Evolutionary conservation across 2,888 invertebrate genomes (phyloP), one percentile per base, ranked within the genome.

Genomic region (Athripsodes cinereus): DNA sequence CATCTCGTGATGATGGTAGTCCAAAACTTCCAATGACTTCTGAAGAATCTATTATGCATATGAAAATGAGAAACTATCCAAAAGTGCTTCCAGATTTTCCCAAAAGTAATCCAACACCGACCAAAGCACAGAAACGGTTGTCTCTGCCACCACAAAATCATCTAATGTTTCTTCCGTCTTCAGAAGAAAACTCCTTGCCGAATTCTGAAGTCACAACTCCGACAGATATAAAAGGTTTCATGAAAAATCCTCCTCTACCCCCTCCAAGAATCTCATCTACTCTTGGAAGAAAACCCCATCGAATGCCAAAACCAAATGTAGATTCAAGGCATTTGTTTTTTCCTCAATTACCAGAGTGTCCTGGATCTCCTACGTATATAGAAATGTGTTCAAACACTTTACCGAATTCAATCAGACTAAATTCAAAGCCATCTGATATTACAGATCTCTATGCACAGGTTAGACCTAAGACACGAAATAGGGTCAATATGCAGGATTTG

Each of bases 1-100:
- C 91, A 0, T 86, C 85, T 51, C 77, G 84, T 57, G 87, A 85
- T 62, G 83, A 87, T 55, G 71, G 69, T 1, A 54, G 65, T 18
- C 67, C 70, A 16, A 63, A 70, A 57, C 66, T 71, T 13, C 72
- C 76, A 2, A 69, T 86, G 46, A 83, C 83, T 6, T 81, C 86
- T 1, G 87, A 86, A 67, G 88, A 90, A 69, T 85, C 90, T 0
- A 69, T 91, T 53, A 75, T 82, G 61, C 84, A 86, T 31, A 87
- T 92, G 47, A 86, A 88, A 70, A 79, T 87, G 58, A 77, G 89
- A 65, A 92, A 91, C 69, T 92, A 86, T 68, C 92, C 92, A 0
- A 92, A 92, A 78, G 92, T 92, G 1, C 70, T 92, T 31, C 92
- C 92, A n/a, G 90, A 90, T 71, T 82, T 87, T 65, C 83, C 84